Conservation (phyloP, 2,888 invertebrate species). For the Tetanocera ferruginea region DNA sequence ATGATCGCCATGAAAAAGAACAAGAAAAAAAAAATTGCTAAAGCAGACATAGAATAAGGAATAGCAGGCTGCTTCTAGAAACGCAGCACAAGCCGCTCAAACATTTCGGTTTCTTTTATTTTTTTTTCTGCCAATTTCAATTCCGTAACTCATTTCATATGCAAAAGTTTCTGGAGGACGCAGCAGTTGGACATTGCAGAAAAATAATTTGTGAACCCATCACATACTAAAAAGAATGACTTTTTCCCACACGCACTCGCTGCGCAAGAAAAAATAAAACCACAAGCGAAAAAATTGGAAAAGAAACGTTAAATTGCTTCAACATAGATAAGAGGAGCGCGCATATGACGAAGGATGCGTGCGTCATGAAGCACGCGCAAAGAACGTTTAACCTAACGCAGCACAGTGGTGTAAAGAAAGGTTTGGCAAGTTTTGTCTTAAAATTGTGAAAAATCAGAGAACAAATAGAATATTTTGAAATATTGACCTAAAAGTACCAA, state of each 20-base stretch:
- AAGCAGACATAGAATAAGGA: conserved; percentile 27
- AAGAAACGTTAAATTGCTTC: not conserved
- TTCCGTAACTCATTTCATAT: conserved; percentile 64
- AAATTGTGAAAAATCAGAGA: too few relatives aligned
- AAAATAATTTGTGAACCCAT: conserved; percentile 31
- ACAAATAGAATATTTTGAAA: too few relatives aligned
- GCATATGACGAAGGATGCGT: not conserved
- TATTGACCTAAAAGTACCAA: too few relatives aligned
- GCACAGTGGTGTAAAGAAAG: too few relatives aligned
- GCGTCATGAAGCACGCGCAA: conserved; percentile 33
- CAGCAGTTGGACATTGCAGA: not conserved
- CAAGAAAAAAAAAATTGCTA: not conserved
- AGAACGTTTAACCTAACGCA: not conserved
- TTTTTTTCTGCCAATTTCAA: conserved; percentile 55
- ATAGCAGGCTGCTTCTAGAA: not conserved
- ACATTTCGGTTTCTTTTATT: not conserved
- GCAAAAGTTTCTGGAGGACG: conserved; percentile 39
- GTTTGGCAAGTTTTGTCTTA: too few relatives aligned
- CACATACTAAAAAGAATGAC: not conserved
- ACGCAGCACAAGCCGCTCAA: not conserved
- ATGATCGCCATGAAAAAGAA: conserved; percentile 6
- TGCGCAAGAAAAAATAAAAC: not conserved
- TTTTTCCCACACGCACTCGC: conserved; percentile 35
- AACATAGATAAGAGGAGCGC: not conserved
- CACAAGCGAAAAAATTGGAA: not conserved